Evolutionary conservation across 2,888 invertebrate species (phyloP), one percentile per base, ranked within the genome.

Genomic region (Macrosoma leucophasiata): DNA sequence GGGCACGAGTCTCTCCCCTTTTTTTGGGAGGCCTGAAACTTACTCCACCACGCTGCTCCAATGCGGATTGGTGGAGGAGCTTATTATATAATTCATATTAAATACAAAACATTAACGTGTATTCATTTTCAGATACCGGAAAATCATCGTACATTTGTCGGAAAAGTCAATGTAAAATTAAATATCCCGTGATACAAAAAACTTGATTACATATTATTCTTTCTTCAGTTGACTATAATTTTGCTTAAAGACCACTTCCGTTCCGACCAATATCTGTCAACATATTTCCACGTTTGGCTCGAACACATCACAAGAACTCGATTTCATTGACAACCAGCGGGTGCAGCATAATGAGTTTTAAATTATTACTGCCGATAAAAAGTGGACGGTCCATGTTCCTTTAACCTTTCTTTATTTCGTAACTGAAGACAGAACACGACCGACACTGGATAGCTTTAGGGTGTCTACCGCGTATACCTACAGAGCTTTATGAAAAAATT

Each of bases 361-460:
- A 82, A 81, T 84, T 79, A 82, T 79, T 75, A 72, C 71, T 63
- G 72, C 65, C 65, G 72, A 76, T 76, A 82, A 82, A 82, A 82
- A 79, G 74, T 79, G 62, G 63, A 62, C 58, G 58, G 52, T 43
- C 59, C 58, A 58, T 62, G 62, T 52, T 46, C 62, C 50, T 62
- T 64, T 73, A 78, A 77, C 74, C 74, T 81, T 78, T 78, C 69
- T 69, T 62, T 66, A 63, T 57, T 55, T 65, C 52, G 59, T 71
- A 62, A 67, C 62, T 66, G 66, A 67, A 58, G 61, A 61, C 55
- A 51, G 56, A 58, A 49, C 53, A 63, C 61, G 58, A 52, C 46
- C 54, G 42, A 54, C 52, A 43, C 43, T 51, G 47, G 41, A 39
- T n/a, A n/a, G n/a, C n/a, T n/a, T n/a, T n/a, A n/a, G n/a, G n/a